A percentile compares a stretch with the other conserved stretches of the same genome.
These are phyloP conservation scores for Agrochola lota DNA, from an alignment of 2,888 invertebrate genomes.

Conservation along the genomic window DNA sequence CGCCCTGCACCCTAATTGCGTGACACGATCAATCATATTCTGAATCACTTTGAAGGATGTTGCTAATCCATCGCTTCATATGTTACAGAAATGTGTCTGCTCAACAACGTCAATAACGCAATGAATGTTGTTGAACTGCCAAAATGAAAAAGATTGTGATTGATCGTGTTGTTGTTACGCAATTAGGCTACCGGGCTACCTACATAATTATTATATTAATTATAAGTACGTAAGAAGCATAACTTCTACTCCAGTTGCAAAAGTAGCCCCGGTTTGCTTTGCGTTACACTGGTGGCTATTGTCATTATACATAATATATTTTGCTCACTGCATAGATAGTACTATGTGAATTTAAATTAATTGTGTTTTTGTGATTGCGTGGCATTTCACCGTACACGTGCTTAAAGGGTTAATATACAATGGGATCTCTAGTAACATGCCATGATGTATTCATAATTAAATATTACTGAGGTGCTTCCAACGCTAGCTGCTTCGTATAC, in stretches of 20 bases:
- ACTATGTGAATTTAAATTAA: slow-evolving; percentile 29
- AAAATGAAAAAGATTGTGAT: too few relatives aligned
- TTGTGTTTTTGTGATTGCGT: slow-evolving; percentile 51
- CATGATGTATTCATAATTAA: slow-evolving; percentile 69
- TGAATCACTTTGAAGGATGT: too few relatives aligned
- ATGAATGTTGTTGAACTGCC: too few relatives aligned
- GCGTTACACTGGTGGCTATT: slow-evolving; percentile 56
- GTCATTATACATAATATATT: slow-evolving; percentile 49
- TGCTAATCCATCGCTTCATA: too few relatives aligned
- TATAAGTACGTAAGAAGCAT: slow-evolving; percentile 9
- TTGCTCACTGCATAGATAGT: slow-evolving; percentile 31
- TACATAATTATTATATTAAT: slow-evolving; percentile 21
- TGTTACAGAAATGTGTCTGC: too few relatives aligned
- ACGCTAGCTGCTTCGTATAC: slow-evolving; percentile 64
- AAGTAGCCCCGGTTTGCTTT: slow-evolving; percentile 60
- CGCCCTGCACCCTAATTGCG: slow-evolving; percentile 3
- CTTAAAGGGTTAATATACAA: slow-evolving; percentile 70
- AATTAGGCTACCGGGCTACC: neutral
- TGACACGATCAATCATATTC: too few relatives aligned
- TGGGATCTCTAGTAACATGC: slow-evolving; percentile 65
- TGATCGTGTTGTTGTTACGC: too few relatives aligned
- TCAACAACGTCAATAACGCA: too few relatives aligned
- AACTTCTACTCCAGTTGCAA: slow-evolving; percentile 22
- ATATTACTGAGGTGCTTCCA: slow-evolving; percentile 72
- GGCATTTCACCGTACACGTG: slow-evolving; percentile 71